Evolutionary conservation across 37 sponge, comb jelly and placozoan species (phyloP), one percentile per base, ranked within the genome.

Genomic region (Petrosia ficiformis): DNA sequence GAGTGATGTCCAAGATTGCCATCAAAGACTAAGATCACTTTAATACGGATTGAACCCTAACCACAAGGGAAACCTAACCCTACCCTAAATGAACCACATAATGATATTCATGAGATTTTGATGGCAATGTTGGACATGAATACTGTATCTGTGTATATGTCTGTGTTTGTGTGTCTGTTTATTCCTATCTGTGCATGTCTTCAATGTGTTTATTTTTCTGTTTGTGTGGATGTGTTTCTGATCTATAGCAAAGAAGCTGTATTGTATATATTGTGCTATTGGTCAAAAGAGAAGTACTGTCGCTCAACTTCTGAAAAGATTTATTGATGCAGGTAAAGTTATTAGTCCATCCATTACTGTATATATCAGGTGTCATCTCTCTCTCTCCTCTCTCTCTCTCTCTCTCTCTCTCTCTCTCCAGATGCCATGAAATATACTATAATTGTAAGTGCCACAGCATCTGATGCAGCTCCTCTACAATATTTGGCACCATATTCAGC

Each of bases 281-380:
- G 99, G 99, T 21, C 99, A 97, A 89, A 97, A 97, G 89, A 89
- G 99, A n/a, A 95, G 95, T 81, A 97, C 99, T 0, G 99, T 97
- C 3, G 99, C 99, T 54, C 99, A 97, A 88, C 79, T 97, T 3
- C 93, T 97, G 30, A 94, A 97, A 86, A 70, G 99, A 48, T 88
- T 97, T 52, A 89, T 88, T 34, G 91, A 97, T 83, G 63, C 79
- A 39, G 94, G 94, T 85, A 67, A 2, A 74, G 10, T 42, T 1
- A 3, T 26, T 22, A 38, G 34, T 32, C 14, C 8, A 28, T 52
- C 42, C 10, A 24, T 42, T n/a, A n/a, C n/a, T n/a, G n/a, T n/a
- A n/a, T n/a, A n/a, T n/a, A n/a, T n/a, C n/a, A n/a, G n/a, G 16
- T 36, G 42, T 32, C n/a, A 31, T 25, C 19, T 10, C 39, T 11